phyloP scores from a whole-genome alignment of 2,113 vertebrate genomes.

The Meles meles region DNA sequence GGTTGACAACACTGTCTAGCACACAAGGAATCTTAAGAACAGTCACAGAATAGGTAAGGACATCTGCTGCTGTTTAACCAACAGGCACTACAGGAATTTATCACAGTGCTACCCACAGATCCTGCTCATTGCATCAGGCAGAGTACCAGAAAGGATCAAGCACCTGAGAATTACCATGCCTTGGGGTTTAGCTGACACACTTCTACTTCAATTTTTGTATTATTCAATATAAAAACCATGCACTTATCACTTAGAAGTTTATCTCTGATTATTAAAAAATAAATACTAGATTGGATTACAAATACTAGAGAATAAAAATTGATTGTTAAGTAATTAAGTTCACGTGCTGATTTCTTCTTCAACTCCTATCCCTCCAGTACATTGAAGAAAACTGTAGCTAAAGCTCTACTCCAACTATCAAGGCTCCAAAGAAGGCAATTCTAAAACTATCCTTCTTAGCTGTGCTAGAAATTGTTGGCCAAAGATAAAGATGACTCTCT shows the following conservation, averaged over 20 bases:
- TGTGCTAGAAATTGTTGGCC: neutral
- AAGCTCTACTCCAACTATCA: neutral
- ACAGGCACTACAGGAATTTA: neutral
- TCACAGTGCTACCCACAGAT: neutral
- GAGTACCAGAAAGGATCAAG: neutral
- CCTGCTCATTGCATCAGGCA: neutral
- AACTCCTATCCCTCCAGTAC: neutral
- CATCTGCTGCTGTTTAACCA: neutral
- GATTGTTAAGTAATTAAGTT: neutral
- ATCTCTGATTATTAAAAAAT: neutral
- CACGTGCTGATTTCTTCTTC: neutral
- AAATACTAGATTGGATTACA: neutral
- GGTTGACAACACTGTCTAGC: too few relatives aligned
- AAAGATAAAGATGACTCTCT: neutral
- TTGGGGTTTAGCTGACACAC: neutral
- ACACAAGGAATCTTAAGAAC: neutral
- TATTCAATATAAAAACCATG: neutral
- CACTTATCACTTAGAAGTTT: neutral
- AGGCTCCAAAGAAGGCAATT: neutral
- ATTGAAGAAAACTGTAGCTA: neutral
- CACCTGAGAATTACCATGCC: neutral
- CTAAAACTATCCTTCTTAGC: neutral
- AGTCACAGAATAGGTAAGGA: neutral
- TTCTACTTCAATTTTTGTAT: neutral
- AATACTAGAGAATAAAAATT: neutral